These are phyloP conservation scores for Chrysolina americana DNA, from an alignment of 2,888 invertebrate genomes.

Conservation along the genomic window DNA sequence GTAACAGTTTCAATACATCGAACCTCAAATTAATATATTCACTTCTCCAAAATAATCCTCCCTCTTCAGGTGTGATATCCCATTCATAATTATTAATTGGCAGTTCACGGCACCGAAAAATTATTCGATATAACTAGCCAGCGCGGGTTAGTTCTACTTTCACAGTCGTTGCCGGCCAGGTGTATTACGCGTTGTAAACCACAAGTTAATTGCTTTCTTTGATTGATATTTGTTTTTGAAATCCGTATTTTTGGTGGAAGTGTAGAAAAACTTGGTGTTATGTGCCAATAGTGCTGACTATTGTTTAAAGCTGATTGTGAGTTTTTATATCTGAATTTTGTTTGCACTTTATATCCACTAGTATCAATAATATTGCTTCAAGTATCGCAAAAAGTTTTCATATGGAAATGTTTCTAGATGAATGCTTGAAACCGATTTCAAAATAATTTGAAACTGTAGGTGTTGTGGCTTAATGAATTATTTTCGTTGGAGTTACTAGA, in stretches of 20 bases:
- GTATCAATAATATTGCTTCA: no score
- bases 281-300: not conserved
- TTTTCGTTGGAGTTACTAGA: no score
- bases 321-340: not conserved
- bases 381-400: no score
- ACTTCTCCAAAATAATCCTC: not conserved
- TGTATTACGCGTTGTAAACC: slow-evolving; percentile 10
- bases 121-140: not conserved
- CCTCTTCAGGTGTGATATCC: not conserved
- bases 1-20: no score
- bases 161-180: not conserved
- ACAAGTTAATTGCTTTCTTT: slow-evolving; percentile 3
- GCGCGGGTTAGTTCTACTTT: slow-evolving; percentile 9
- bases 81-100: not conserved
- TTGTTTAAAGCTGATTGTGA: slow-evolving; percentile 3
- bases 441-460: no score
- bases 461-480: no score
- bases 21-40: not conserved
- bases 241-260: slow-evolving; percentile 1
- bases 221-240: slow-evolving; percentile 13
- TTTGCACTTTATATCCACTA: no score
- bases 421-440: no score
- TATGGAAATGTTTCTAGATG: no score
- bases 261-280: slow-evolving; percentile 5
- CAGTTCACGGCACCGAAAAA: slow-evolving; percentile 3